Conservation (phyloP, 2,888 invertebrate species). For the Iphiclides podalirius region DNA sequence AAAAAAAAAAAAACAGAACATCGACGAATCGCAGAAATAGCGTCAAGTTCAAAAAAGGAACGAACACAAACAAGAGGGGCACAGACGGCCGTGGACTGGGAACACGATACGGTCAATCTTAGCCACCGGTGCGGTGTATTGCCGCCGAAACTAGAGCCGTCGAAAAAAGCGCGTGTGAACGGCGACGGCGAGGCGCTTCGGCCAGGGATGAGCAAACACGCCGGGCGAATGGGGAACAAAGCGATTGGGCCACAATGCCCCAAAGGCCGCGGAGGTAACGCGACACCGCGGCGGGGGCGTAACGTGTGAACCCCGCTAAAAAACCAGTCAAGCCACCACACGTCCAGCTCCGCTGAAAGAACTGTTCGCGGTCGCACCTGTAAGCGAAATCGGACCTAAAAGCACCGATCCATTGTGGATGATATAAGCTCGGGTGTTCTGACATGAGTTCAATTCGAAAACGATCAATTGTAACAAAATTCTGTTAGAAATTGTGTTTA, state of each 20-base stretch:
- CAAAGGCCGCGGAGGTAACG: slow-evolving; percentile 30
- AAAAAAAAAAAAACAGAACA: too few species aligned
- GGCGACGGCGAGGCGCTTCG: slow-evolving; percentile 21
- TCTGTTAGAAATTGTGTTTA: too few species aligned
- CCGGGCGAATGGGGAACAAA: slow-evolving; percentile 29
- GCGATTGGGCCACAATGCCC: slow-evolving; percentile 27
- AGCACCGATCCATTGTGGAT: too few species aligned
- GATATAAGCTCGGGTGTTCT: too few species aligned
- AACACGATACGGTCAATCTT: slow-evolving; percentile 7
- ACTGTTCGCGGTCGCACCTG: slow-evolving; percentile 1
- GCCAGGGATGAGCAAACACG: slow-evolving; percentile 1
- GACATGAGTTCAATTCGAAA: too few species aligned
- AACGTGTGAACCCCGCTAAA: slow-evolving; percentile 24
- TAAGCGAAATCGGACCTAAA: slow-evolving; percentile 4
- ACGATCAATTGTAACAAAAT: too few species aligned
- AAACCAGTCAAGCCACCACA: not conserved
- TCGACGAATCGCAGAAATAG: too few species aligned
- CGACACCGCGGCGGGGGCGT: slow-evolving; percentile 23
- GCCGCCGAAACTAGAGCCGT: not conserved
- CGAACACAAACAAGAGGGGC: not conserved
- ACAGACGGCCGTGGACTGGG: too few species aligned
- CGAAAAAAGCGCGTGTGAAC: slow-evolving; percentile 22
- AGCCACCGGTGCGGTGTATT: not conserved
- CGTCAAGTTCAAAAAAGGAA: not conserved
- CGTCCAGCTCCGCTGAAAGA: not conserved